Conservation (phyloP, 1,140 invertebrate species). For the Papilio xuthus region DNA sequence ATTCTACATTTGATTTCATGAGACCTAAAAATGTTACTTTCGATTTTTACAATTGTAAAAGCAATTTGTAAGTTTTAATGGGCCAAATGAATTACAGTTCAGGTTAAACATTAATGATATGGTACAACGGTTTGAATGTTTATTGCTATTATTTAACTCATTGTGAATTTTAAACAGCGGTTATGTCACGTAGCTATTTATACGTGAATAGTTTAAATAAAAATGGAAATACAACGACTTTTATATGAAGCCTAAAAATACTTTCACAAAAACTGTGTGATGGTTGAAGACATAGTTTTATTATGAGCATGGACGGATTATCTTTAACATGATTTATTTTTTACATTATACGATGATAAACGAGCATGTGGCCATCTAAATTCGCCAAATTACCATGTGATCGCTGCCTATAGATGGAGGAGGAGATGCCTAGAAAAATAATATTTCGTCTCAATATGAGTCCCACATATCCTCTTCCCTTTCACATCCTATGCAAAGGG, state of each 20-base stretch:
- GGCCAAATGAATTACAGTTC: conserved; percentile 11
- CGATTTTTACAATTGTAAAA: conserved; percentile 13
- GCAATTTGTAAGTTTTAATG: conserved; percentile 22
- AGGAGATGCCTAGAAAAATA: too few species aligned
- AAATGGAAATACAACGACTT: background rate
- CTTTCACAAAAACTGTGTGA: too few species aligned
- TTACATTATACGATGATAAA: too few species aligned
- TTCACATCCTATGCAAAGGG: too few species aligned
- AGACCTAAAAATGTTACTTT: conserved; percentile 9
- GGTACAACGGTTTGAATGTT: conserved; percentile 7
- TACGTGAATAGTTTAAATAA: background rate
- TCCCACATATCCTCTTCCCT: too few species aligned
- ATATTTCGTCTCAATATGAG: too few species aligned
- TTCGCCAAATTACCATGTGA: too few species aligned
- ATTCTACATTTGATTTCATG: conserved; percentile 8
- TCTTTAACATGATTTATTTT: too few species aligned
- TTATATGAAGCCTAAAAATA: background rate
- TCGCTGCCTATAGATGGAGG: too few species aligned
- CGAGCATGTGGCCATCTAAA: too few species aligned
- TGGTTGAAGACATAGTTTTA: too few species aligned
- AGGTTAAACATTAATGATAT: conserved; percentile 24
- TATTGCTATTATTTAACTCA: background rate
- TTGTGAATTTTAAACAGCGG: conserved; percentile 16
- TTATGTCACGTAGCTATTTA: background rate
- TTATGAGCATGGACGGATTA: too few species aligned